Percentiles rank a stretch among this genome's conserved stretches.
These are phyloP conservation scores for Mionectes macconnelli DNA, from an alignment of 2,113 vertebrate genomes.

Conservation along the genomic window DNA sequence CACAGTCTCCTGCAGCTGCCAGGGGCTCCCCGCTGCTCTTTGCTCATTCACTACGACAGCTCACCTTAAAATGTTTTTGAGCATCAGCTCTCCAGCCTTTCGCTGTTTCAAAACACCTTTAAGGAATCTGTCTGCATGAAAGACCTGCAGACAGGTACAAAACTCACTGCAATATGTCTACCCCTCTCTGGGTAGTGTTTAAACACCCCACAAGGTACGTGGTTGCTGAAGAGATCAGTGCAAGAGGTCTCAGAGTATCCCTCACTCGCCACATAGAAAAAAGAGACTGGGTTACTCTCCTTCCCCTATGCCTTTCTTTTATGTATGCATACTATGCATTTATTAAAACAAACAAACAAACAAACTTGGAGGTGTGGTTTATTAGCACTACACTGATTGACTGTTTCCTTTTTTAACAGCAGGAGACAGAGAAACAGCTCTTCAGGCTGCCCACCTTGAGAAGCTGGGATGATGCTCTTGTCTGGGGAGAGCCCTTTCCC, in stretches of 20 bases:
- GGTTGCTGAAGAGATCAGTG: background rate
- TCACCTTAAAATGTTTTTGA: background rate
- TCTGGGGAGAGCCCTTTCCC: background rate
- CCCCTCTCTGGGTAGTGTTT: background rate
- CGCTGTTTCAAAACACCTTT: background rate
- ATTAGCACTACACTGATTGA: background rate
- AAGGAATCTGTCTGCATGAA: background rate
- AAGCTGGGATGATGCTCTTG: background rate
- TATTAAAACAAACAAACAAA: background rate
- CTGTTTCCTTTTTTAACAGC: background rate
- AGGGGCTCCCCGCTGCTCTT: background rate
- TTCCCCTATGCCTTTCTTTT: background rate
- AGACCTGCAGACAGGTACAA: background rate
- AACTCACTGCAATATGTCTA: background rate
- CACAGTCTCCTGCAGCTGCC: slow-evolving; percentile 10
- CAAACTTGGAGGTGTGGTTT: background rate
- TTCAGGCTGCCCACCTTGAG: background rate
- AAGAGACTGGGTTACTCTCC: background rate
- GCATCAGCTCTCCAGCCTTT: background rate
- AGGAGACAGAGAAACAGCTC: background rate
- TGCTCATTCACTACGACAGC: background rate
- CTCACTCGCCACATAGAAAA: background rate
- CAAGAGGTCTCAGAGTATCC: background rate
- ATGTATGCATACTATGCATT: fast-evolving
- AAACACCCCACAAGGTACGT: background rate